phyloP scores from a whole-genome alignment of 2,888 invertebrate species.

The Gonocerus acuteangulatus region DNA sequence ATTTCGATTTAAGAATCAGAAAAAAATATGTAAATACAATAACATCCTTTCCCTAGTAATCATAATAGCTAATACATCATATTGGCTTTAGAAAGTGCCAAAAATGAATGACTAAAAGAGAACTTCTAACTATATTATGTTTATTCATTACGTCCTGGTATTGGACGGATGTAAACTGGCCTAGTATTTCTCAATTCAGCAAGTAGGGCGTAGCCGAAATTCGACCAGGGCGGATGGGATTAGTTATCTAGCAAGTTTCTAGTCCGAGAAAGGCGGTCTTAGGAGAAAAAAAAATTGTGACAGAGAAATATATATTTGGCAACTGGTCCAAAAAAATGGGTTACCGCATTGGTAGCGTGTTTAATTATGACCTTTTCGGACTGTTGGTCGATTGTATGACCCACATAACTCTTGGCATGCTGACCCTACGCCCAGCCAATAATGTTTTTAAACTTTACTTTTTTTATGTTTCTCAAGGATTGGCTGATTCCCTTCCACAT shows the following conservation, averaged over 20 bases:
- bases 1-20: too few species aligned
- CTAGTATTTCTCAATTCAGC: too few species aligned
- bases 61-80: too few species aligned
- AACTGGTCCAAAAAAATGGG: constrained; percentile 21
- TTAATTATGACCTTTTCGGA: constrained; percentile 22
- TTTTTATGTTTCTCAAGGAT: too few species aligned
- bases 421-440: neutral
- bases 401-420: constrained; percentile 9
- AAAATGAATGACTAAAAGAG: too few species aligned
- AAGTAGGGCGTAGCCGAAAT: constrained; percentile 10
- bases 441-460: neutral
- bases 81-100: too few species aligned
- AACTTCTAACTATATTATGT: too few species aligned
- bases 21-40: too few species aligned
- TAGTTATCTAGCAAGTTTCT: constrained; percentile 18
- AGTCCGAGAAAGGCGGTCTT: neutral
- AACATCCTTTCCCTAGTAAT: too few species aligned
- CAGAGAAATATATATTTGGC: constrained; percentile 19
- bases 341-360: constrained; percentile 15
- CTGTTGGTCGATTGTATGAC: constrained; percentile 4
- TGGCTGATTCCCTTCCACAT: too few species aligned
- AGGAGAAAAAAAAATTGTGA: constrained; percentile 9
- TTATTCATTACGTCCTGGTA: too few species aligned
- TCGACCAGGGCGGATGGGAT: neutral
- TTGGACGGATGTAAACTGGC: too few species aligned